A percentile compares a stretch with the other conserved stretches of the same genome.
phyloP scores from a whole-genome alignment of 2,888 invertebrate genomes.

The Embidobia sp. region DNA sequence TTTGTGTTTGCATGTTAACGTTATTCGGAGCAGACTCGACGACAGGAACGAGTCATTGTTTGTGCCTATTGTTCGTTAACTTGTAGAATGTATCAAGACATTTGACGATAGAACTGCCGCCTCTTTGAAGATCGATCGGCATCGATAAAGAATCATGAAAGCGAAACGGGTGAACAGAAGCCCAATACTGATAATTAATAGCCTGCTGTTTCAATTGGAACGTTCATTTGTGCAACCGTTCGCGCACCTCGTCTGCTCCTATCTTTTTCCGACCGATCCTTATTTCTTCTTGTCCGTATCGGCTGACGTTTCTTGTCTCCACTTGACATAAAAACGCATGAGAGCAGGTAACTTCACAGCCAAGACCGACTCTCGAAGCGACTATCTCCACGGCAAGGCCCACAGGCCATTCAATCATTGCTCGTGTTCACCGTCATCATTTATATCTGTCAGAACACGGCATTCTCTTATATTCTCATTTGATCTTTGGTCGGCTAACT shows the following conservation, averaged over 20 bases:
- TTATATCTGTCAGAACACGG: constrained; percentile 68
- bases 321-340: constrained; percentile 66
- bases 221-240: constrained; percentile 62
- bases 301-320: constrained; percentile 55
- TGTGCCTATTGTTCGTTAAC: constrained; percentile 76
- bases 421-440: constrained; percentile 71
- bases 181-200: constrained; percentile 80
- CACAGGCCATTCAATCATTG: constrained; percentile 73
- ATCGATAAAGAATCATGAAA: constrained; percentile 78
- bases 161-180: constrained; percentile 75
- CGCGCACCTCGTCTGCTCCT: constrained; percentile 52
- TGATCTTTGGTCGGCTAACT: constrained; percentile 56
- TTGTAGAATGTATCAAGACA: constrained; percentile 75
- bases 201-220: constrained; percentile 66
- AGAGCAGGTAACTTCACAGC: constrained; percentile 63
- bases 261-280: constrained; percentile 53
- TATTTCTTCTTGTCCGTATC: constrained; percentile 57
- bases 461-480: constrained; percentile 56
- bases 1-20: constrained; percentile 49
- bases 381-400: constrained; percentile 66
- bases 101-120: constrained; percentile 75
- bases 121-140: constrained; percentile 79
- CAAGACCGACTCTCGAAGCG: constrained; percentile 65
- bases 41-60: constrained; percentile 73
- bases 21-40: constrained; percentile 47